Evolutionary conservation across 2,888 invertebrate species (phyloP).

Genomic region (Heteromyza rotundicornis): DNA sequence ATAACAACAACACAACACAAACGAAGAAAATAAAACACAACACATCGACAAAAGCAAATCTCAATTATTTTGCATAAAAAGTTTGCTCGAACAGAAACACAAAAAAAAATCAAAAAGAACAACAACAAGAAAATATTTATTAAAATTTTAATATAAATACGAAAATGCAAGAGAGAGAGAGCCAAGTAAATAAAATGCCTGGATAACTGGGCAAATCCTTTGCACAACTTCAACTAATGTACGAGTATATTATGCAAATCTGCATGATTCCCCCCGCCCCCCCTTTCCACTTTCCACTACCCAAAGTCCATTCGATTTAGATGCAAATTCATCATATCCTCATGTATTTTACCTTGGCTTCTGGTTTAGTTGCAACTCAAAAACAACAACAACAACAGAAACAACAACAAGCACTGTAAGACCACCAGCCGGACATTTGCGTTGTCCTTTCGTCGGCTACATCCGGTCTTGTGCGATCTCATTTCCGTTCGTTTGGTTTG

Average conservation of each 20-base stretch:
- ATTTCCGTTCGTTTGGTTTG: slow-evolving; percentile 10
- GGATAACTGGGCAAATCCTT: slow-evolving; percentile 33
- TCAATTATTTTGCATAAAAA: no score
- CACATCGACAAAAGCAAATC: background rate
- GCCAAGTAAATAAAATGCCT: slow-evolving; percentile 8
- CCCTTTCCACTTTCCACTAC: background rate
- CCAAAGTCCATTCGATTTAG: slow-evolving; percentile 55
- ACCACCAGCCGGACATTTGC: background rate
- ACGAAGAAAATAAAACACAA: background rate
- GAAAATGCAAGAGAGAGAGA: background rate
- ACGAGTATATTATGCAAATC: slow-evolving; percentile 54
- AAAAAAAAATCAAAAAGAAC: background rate
- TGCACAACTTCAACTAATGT: slow-evolving; percentile 38
- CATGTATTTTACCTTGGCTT: slow-evolving; percentile 14
- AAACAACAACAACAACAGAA: background rate
- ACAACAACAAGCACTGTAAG: no score
- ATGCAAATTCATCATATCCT: slow-evolving; percentile 61
- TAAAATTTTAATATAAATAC: slow-evolving; percentile 15
- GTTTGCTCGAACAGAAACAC: background rate
- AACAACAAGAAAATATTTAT: slow-evolving; percentile 15
- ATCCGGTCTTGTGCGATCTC: slow-evolving; percentile 8
- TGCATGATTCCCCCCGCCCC: background rate
- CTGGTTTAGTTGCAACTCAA: background rate
- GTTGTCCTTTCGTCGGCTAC: slow-evolving; percentile 9
- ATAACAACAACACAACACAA: no score